These are phyloP conservation scores for Caenorhabditis sp. DNA, from an alignment of 2,888 invertebrate species.

Conservation along the genomic window DNA sequence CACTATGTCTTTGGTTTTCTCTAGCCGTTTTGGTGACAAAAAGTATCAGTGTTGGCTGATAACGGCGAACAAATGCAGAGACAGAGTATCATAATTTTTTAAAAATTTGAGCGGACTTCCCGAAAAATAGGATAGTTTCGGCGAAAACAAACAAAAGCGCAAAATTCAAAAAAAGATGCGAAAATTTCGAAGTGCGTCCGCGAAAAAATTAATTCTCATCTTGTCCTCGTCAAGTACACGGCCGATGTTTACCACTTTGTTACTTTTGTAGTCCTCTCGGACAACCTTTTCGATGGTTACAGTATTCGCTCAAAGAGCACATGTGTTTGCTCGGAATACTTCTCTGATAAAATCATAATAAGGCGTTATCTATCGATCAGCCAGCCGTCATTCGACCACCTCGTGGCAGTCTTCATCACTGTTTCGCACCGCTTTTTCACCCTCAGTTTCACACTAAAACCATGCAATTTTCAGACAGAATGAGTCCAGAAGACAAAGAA, in stretches of 20 bases:
- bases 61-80: neutral
- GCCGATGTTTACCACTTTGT: neutral
- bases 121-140: too few species aligned
- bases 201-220: neutral
- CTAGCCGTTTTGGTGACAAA: constrained; percentile 6
- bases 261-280: constrained; percentile 19
- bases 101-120: too few species aligned
- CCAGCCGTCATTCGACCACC: constrained; percentile 56
- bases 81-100: neutral
- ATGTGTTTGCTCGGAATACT: constrained; percentile 17
- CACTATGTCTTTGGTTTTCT: constrained; percentile 10
- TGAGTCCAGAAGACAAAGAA: constrained; percentile 34
- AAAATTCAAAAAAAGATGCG: neutral
- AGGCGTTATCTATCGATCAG: constrained; percentile 55
- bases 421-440: neutral
- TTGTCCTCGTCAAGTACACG: constrained; percentile 19
- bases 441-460: neutral
- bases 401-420: constrained; percentile 40
- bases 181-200: constrained; percentile 8
- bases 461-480: constrained; percentile 20
- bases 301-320: constrained; percentile 1
- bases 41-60: neutral
- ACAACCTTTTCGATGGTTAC: neutral
- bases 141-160: constrained; percentile 2
- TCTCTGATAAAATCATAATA: constrained; percentile 37